Conservation (phyloP, 1,140 invertebrate species). For the Heliconius melpomene region DNA sequence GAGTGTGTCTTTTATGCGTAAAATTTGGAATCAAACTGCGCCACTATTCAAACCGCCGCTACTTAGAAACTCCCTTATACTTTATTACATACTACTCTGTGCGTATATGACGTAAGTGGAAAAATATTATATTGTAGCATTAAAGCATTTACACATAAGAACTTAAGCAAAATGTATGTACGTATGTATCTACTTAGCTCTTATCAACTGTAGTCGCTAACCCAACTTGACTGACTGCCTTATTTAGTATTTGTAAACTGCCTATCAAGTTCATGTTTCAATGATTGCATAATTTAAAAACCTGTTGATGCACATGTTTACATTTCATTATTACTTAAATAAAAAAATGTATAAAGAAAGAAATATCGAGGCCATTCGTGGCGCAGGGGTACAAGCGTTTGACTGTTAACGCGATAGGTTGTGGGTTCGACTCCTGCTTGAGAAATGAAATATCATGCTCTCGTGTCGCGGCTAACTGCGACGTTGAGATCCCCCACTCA, state of each 20-base stretch:
- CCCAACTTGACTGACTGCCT: background rate
- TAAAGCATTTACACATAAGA: too few species aligned
- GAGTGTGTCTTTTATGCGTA: constrained; percentile 46
- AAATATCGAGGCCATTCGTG: too few species aligned
- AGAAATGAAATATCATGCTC: too few species aligned
- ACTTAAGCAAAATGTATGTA: too few species aligned
- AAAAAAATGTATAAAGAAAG: background rate
- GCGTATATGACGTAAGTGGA: constrained; percentile 67
- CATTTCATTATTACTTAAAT: background rate
- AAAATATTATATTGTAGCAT: too few species aligned
- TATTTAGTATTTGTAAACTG: background rate
- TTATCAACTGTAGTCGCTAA: background rate
- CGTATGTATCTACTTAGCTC: too few species aligned
- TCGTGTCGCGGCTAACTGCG: too few species aligned
- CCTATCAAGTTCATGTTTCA: background rate
- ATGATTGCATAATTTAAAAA: background rate
- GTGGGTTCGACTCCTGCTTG: too few species aligned
- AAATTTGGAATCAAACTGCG: constrained; percentile 73
- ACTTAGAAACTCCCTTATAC: constrained; percentile 58
- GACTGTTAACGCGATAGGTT: too few species aligned
- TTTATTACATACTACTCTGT: constrained; percentile 62
- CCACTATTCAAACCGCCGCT: constrained; percentile 75
- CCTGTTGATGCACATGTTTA: background rate
- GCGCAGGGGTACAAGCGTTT: too few species aligned
- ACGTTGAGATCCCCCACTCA: too few species aligned